Evolutionary conservation across 2,113 vertebrate genomes (phyloP), one percentile per base, ranked within the genome.

Genomic region (Uria aalge): DNA sequence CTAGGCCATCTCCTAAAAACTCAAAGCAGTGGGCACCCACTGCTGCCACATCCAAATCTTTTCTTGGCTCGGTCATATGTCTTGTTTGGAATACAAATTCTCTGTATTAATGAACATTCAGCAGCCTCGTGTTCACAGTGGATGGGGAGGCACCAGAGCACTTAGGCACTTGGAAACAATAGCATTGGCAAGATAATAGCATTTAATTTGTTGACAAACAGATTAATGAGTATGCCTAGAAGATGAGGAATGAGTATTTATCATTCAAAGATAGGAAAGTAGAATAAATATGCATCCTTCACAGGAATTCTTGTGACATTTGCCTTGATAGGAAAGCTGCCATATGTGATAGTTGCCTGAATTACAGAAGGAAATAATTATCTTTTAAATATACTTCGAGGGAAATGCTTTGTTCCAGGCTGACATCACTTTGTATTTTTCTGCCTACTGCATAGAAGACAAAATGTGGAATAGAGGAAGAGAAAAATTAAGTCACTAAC

Each of bases 171-270:
- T 85, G 88, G 76, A 89, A 86, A 96, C 92, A 96, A 95, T 95
- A 94, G 69, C 77, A 52, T 7, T 94, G 88, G 85, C 83, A 92
- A 92, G 88, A 96, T 95, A 95, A 97, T 82, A 92, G 85, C 83
- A 82, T 95, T 96, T 96, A 94, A 96, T 96, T 92, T 95, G 94
- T 96, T 96, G 92, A 95, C 94, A 96, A 96, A 94, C 73, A 95
- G 80, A 96, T 94, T 89, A 97, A 87, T 85, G 92, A 93, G 10
- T 60, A 50, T 81, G 79, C 47, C 83, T 91, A 78, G 75, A 92
- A 94, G 69, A 73, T 48, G 38, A 91, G n/a, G 36, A 93, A 75
- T 78, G 83, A 68, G 52, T 74, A 92, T 92, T 92, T 87, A 63
- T 94, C 40, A 38, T 78, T 91, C 69, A 81, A 85, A 78, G 68